These are phyloP conservation scores for Clostera curtula DNA, from an alignment of 2,888 invertebrate species.

Conservation along the genomic window DNA sequence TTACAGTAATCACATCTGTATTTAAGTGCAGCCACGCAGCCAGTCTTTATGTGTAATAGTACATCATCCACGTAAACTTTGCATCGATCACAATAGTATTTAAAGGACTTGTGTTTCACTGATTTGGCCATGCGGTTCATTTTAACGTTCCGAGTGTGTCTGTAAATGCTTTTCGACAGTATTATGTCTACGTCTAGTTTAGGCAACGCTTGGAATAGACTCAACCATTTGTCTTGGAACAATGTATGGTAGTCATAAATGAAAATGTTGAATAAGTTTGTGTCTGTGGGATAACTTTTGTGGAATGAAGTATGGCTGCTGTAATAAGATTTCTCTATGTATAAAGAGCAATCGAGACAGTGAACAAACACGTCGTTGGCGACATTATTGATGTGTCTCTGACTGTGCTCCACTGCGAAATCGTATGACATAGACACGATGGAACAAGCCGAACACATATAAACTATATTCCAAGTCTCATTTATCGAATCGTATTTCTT, in stretches of 20 bases:
- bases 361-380: constrained; percentile 14
- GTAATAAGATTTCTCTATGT: constrained; percentile 30
- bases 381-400: constrained; percentile 31
- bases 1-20: constrained; percentile 4
- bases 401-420: constrained; percentile 38
- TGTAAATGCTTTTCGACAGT: constrained; percentile 13
- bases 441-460: constrained; percentile 32
- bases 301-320: constrained; percentile 32
- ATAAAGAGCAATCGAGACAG: constrained; percentile 36
- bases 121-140: constrained; percentile 3
- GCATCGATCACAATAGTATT: constrained; percentile 10
- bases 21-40: neutral
- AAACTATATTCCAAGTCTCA: constrained; percentile 43
- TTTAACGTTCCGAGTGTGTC: constrained; percentile 8
- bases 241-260: constrained; percentile 28
- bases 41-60: constrained; percentile 2
- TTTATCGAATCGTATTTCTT: constrained; percentile 36
- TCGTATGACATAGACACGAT: constrained; percentile 37
- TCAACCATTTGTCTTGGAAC: constrained; percentile 31
- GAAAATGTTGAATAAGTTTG: constrained; percentile 31
- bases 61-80: constrained; percentile 3
- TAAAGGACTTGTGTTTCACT: neutral
- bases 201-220: constrained; percentile 27
- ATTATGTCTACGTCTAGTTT: constrained; percentile 13
- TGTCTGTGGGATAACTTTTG: constrained; percentile 11